Conservation (phyloP, 2,888 invertebrate genomes). For the Octodonta nipae region DNA sequence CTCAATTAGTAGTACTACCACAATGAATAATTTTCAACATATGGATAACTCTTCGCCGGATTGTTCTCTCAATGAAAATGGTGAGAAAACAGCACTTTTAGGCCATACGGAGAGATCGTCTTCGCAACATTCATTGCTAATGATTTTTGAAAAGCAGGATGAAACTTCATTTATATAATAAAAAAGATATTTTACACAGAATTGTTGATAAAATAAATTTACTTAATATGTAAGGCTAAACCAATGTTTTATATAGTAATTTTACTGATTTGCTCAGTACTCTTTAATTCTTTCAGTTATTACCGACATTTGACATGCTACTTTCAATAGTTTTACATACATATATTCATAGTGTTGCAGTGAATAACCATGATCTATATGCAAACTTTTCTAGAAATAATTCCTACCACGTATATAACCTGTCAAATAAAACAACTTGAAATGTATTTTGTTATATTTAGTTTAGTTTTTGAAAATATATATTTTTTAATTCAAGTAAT, state of each 20-base stretch:
- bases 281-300: too few species aligned
- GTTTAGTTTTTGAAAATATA: too few species aligned
- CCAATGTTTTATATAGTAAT: not conserved
- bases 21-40: slow-evolving; percentile 37
- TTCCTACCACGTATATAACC: too few species aligned
- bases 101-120: slow-evolving; percentile 44
- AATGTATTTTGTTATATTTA: too few species aligned
- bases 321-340: too few species aligned
- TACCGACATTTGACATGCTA: too few species aligned
- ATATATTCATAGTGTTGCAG: too few species aligned
- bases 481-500: too few species aligned
- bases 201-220: not conserved
- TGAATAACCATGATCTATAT: too few species aligned
- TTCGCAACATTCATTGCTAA: slow-evolving; percentile 62
- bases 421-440: too few species aligned
- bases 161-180: slow-evolving; percentile 67
- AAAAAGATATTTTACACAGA: not conserved
- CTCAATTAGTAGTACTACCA: slow-evolving; percentile 37
- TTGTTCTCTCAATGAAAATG: slow-evolving; percentile 20
- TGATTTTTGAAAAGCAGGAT: slow-evolving; percentile 68
- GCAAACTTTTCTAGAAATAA: too few species aligned
- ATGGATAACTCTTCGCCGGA: slow-evolving; percentile 36
- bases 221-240: not conserved
- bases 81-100: slow-evolving; percentile 49
- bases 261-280: too few species aligned